Percentiles rank a stretch among this genome's conserved stretches.
Conservation (phyloP, 2,797 vertebrate genomes). For the Margarornis squamiger region DNA sequence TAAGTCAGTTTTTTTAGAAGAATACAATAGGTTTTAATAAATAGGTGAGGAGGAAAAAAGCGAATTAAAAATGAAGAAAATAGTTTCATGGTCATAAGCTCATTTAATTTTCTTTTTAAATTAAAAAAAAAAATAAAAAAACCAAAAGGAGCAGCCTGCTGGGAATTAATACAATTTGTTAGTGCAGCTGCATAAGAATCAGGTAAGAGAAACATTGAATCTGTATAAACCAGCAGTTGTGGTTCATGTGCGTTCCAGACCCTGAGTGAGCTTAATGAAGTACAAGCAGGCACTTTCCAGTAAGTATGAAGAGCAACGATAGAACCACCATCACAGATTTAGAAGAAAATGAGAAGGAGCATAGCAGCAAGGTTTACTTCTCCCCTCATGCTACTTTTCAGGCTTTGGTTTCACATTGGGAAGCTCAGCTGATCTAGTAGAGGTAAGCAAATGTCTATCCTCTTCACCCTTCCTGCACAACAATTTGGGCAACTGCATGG, state of each 20-base stretch:
- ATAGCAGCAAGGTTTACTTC: not conserved
- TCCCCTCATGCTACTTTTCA: not conserved
- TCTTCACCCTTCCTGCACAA: not conserved
- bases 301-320: not conserved
- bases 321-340: not conserved
- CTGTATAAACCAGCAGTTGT: not conserved
- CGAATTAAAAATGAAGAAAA: not conserved
- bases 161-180: not conserved
- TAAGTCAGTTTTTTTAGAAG: not conserved
- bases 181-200: not conserved
- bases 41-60: accelerated
- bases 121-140: not conserved
- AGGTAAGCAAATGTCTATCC: not conserved
- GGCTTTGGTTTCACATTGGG: not conserved
- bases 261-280: not conserved
- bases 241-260: not conserved
- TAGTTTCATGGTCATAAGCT: not conserved
- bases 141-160: not conserved
- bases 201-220: not conserved
- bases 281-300: not conserved
- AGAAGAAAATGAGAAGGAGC: not conserved
- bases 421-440: not conserved
- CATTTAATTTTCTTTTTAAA: not conserved
- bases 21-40: not conserved
- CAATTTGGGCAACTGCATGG: not conserved